phyloP scores from a whole-genome alignment of 2,113 vertebrate genomes.

The Actenoides lindsayi region DNA sequence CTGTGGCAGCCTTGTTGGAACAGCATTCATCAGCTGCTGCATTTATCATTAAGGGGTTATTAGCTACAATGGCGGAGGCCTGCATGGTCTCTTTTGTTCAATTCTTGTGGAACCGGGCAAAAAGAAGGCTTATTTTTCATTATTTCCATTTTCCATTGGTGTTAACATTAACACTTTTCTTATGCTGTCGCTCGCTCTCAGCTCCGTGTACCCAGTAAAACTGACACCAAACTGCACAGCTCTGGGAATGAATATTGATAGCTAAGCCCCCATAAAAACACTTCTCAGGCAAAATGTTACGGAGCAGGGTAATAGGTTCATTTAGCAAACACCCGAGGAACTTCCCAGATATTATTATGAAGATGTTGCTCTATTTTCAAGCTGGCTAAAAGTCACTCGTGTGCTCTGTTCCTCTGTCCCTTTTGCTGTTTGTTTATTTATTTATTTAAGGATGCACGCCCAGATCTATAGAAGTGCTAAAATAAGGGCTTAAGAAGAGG shows the following conservation, averaged over 20 bases:
- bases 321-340: not conserved
- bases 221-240: not conserved
- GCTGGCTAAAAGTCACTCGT: not conserved
- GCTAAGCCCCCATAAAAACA: not conserved
- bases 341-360: not conserved
- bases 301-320: not conserved
- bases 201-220: not conserved
- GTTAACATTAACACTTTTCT: not conserved
- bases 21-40: not conserved
- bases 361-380: not conserved
- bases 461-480: not conserved
- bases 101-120: not conserved
- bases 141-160: not conserved
- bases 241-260: not conserved
- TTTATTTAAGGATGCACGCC: not conserved
- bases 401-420: not conserved
- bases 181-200: not conserved
- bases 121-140: not conserved
- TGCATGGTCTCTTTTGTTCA: not conserved
- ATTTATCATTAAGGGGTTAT: not conserved
- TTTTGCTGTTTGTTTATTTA: not conserved
- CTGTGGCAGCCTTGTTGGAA: not conserved
- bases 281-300: not conserved
- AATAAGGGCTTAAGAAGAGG: not conserved
- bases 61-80: not conserved